These are phyloP conservation scores for Xestia sexstrigata DNA, from an alignment of 2,888 invertebrate species.

Conservation along the genomic window DNA sequence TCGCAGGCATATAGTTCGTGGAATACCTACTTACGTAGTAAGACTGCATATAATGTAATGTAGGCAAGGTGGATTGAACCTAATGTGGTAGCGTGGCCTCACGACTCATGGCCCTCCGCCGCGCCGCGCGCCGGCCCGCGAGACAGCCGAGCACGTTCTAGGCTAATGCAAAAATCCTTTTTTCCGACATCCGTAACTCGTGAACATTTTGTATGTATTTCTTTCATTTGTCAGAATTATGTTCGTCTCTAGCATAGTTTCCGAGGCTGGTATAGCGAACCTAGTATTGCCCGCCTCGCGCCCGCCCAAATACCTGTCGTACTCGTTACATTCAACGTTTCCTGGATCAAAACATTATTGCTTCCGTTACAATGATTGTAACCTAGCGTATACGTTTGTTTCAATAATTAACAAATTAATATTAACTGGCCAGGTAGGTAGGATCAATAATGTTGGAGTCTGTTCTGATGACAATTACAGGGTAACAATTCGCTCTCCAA, in stretches of 20 bases:
- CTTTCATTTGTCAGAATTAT: slow-evolving; percentile 34
- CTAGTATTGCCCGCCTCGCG: neutral
- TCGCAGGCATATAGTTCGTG: neutral
- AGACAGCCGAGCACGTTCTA: slow-evolving; percentile 4
- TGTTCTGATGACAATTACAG: neutral
- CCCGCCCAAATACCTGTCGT: neutral
- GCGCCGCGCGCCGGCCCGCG: neutral
- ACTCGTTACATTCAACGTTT: slow-evolving; percentile 1
- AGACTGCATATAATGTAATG: slow-evolving; percentile 1
- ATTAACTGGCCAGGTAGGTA: neutral
- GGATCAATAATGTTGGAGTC: neutral
- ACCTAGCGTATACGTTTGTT: neutral
- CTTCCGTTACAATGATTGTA: neutral
- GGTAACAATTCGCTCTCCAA: neutral
- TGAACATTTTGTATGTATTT: slow-evolving; percentile 29
- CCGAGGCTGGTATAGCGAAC: neutral
- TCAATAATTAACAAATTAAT: neutral
- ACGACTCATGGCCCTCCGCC: neutral
- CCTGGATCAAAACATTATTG: neutral
- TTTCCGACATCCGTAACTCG: slow-evolving; percentile 33
- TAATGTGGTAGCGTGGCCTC: neutral
- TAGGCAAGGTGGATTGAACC: neutral
- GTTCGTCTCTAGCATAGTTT: slow-evolving; percentile 2
- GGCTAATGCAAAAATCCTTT: slow-evolving; percentile 42
- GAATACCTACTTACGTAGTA: neutral